Conservation (phyloP, 2,113 vertebrate genomes). For the Tretioscincus oriximinensis region DNA sequence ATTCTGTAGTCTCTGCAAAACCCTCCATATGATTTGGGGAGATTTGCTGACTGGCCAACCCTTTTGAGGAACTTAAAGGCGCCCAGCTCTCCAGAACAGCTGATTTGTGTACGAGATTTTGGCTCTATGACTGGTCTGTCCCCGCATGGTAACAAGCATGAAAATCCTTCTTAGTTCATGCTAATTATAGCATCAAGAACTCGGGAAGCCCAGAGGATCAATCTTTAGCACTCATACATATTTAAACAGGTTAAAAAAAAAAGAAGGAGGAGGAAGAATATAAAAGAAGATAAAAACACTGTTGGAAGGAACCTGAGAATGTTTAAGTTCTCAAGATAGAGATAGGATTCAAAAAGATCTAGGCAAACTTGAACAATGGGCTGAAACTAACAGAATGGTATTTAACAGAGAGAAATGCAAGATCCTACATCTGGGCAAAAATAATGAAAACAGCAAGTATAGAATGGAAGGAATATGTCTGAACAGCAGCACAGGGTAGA, state of each 20-base stretch:
- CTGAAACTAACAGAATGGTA: too few species aligned
- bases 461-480: too few species aligned
- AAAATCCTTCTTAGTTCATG: constrained; percentile 64
- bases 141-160: constrained; percentile 64
- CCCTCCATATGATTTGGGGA: too few species aligned
- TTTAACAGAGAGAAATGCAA: too few species aligned
- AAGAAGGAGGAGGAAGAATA: neutral
- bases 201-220: constrained; percentile 37
- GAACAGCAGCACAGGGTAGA: too few species aligned
- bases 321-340: too few species aligned
- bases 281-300: constrained; percentile 32
- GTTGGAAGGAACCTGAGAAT: constrained; percentile 32
- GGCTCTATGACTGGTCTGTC: constrained; percentile 44
- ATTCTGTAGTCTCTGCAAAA: too few species aligned
- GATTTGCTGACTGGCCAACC: neutral
- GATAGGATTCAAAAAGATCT: too few species aligned
- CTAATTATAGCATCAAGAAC: constrained; percentile 72
- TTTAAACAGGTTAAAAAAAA: constrained; percentile 31
- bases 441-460: too few species aligned
- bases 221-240: constrained; percentile 50
- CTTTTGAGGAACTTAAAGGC: constrained; percentile 22
- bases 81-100: constrained; percentile 27
- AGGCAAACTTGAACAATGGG: too few species aligned
- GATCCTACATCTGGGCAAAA: too few species aligned
- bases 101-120: rapidly evolving